These are phyloP conservation scores for Sakesphorus luctuosus DNA, from an alignment of 2,113 vertebrate genomes.

Conservation along the genomic window DNA sequence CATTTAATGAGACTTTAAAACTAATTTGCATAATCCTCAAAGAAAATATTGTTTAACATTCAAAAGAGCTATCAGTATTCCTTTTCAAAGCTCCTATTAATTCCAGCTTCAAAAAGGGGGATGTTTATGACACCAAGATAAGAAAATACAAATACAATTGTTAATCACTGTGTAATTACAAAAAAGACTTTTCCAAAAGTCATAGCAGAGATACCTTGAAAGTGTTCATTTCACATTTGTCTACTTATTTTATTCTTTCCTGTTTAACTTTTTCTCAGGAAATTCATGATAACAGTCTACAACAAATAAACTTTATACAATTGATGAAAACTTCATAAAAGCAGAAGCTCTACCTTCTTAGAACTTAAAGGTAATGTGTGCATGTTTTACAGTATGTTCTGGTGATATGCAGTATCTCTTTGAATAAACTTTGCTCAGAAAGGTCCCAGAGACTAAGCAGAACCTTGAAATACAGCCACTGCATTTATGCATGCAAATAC, in stretches of 20 bases:
- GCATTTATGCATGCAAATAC: background rate
- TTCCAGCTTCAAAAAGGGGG: constrained; percentile 51
- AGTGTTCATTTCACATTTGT: background rate
- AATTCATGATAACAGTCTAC: background rate
- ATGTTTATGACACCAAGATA: constrained; percentile 61
- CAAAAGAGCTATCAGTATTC: constrained; percentile 43
- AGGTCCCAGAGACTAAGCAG: background rate
- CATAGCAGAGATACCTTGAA: background rate
- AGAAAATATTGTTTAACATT: constrained; percentile 66
- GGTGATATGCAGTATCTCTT: background rate
- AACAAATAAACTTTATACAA: background rate
- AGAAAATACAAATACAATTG: constrained; percentile 58
- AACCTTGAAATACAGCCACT: background rate
- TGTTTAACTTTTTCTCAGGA: constrained; percentile 3
- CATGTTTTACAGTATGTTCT: background rate
- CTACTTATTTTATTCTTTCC: background rate
- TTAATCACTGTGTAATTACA: constrained; percentile 63
- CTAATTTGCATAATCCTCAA: constrained; percentile 69
- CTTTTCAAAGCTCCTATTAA: constrained; percentile 60
- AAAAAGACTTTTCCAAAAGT: constrained; percentile 36
- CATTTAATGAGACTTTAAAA: constrained; percentile 74
- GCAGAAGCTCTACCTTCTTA: background rate
- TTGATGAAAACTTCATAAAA: background rate
- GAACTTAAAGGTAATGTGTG: background rate
- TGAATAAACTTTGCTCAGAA: background rate